Conservation (phyloP, 2,113 vertebrate species). For the Lontra canadensis region DNA sequence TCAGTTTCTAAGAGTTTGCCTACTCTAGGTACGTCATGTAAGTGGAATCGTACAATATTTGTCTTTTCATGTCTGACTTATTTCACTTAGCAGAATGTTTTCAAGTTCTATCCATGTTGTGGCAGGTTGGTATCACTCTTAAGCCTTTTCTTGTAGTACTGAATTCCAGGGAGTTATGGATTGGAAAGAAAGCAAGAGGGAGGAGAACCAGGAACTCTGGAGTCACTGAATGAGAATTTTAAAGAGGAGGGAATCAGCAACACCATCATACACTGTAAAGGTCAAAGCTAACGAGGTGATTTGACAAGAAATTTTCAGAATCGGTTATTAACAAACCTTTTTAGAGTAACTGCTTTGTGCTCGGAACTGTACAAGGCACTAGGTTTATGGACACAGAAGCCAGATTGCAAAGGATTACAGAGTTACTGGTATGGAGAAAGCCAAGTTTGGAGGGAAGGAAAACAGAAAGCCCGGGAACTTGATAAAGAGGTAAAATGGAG, state of each 20-base stretch:
- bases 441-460: background rate
- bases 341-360: background rate
- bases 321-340: background rate
- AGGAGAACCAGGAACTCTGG: background rate
- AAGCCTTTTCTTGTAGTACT: background rate
- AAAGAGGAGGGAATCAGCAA: background rate
- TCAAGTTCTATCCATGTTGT: background rate
- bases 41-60: background rate
- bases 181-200: background rate
- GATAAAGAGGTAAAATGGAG: background rate
- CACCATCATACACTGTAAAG: background rate
- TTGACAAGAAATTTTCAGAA: background rate
- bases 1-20: background rate
- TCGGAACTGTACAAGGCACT: background rate
- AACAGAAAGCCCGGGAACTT: background rate
- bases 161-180: background rate
- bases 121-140: background rate
- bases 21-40: background rate
- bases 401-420: background rate
- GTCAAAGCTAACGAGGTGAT: constrained; percentile 11
- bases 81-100: background rate
- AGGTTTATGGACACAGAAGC: background rate
- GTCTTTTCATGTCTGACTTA: background rate
- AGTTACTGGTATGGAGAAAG: background rate
- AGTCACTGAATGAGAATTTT: background rate